Evolutionary conservation across 2,797 vertebrate species (phyloP).

Genomic region (Chrosomus eos): DNA sequence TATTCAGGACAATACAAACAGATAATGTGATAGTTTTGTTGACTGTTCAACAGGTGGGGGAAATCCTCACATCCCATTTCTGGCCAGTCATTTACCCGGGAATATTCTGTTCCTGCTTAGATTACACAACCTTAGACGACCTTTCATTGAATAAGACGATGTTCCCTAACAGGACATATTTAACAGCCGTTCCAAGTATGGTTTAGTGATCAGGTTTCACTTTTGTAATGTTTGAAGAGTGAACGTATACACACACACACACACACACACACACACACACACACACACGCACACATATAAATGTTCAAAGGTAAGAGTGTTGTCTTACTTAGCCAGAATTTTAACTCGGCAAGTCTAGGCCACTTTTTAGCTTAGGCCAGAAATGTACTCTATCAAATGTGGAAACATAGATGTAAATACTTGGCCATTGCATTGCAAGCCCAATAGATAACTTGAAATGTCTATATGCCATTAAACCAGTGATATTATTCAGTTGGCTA

Average conservation of each 20-base stretch:
- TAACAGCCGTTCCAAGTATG: neutral
- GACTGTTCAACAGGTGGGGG: neutral
- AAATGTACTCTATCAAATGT: neutral
- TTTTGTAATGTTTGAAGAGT: neutral
- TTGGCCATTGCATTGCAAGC: neutral
- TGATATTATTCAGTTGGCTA: neutral
- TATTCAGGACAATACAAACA: slow-evolving; percentile 13
- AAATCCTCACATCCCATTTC: slow-evolving; percentile 28
- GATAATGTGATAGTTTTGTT: slow-evolving; percentile 20
- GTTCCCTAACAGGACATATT: neutral
- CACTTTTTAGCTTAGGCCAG: neutral
- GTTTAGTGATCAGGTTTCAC: slow-evolving; percentile 23
- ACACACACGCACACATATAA: neutral
- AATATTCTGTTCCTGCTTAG: neutral
- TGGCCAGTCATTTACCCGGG: slow-evolving; percentile 18
- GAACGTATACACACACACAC: neutral
- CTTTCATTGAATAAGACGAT: neutral
- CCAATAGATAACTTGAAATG: neutral
- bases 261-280: neutral
- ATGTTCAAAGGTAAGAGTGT: neutral
- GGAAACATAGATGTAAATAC: neutral
- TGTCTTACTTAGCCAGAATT: neutral
- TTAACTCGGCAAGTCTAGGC: neutral
- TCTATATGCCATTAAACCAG: neutral
- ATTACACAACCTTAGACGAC: slow-evolving; percentile 35